Conservation (phyloP, 1,140 invertebrate species). For the Listronotus oregonensis region DNA sequence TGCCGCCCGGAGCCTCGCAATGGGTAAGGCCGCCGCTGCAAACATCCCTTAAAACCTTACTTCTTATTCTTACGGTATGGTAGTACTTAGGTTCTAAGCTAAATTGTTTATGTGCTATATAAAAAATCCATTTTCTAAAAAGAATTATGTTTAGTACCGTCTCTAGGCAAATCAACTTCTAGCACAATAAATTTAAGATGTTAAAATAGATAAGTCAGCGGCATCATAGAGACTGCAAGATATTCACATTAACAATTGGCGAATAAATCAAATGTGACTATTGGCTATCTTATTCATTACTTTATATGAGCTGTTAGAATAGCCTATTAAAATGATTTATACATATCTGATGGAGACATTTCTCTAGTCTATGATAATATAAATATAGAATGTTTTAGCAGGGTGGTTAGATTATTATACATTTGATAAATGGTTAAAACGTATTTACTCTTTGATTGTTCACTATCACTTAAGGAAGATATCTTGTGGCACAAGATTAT, state of each 20-base stretch:
- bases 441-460: background rate
- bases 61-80: too few species aligned
- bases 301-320: conserved; percentile 13
- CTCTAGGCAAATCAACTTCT: too few species aligned
- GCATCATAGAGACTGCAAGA: conserved; percentile 6
- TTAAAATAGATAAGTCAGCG: conserved; percentile 14
- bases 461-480: too few species aligned
- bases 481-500: too few species aligned
- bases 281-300: conserved; percentile 15
- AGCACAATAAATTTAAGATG: conserved; percentile 1
- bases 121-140: too few species aligned
- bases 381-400: conserved; percentile 8
- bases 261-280: conserved; percentile 24
- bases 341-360: conserved; percentile 16
- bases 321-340: conserved; percentile 31
- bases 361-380: conserved; percentile 19
- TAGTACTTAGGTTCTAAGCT: too few species aligned
- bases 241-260: conserved; percentile 22
- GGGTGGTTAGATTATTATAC: conserved; percentile 1
- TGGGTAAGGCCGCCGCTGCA: too few species aligned
- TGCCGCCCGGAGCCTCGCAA: too few species aligned
- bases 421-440: conserved; percentile 8
- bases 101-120: too few species aligned
- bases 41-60: too few species aligned
- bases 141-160: too few species aligned